These are phyloP conservation scores for Tenebrosternarchus preto DNA, from an alignment of 2,113 vertebrate genomes.

Conservation along the genomic window DNA sequence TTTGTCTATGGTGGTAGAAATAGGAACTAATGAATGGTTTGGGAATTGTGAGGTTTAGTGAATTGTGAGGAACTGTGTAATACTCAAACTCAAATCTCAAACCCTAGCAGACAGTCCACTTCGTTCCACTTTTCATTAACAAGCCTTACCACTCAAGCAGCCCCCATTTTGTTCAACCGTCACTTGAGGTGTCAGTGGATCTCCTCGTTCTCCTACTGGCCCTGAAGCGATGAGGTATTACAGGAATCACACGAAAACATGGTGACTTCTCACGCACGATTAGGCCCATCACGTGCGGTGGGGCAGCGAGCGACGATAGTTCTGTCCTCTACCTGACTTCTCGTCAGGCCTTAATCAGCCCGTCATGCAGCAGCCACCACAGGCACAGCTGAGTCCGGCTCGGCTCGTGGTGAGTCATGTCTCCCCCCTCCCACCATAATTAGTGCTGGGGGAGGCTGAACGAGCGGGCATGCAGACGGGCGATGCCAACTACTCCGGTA, in stretches of 20 bases:
- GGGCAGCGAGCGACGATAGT: slow-evolving; percentile 39
- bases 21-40: slow-evolving; percentile 16
- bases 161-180: slow-evolving; percentile 24
- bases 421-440: slow-evolving; percentile 32
- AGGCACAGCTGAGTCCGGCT: slow-evolving; percentile 43
- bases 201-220: slow-evolving; percentile 17
- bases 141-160: slow-evolving; percentile 32
- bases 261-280: slow-evolving; percentile 53
- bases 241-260: slow-evolving; percentile 36
- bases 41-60: slow-evolving; percentile 15
- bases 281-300: slow-evolving; percentile 42
- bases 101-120: slow-evolving; percentile 19
- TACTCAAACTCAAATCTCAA: not conserved
- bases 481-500: slow-evolving; percentile 32
- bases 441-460: slow-evolving; percentile 14
- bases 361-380: slow-evolving; percentile 17
- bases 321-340: slow-evolving; percentile 53
- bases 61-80: too few relatives aligned
- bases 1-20: slow-evolving; percentile 1
- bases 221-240: slow-evolving; percentile 29
- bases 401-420: slow-evolving; percentile 50
- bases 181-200: slow-evolving; percentile 31
- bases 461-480: slow-evolving; percentile 42
- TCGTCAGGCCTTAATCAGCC: slow-evolving; percentile 53
- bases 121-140: slow-evolving; percentile 19